Base-by-base conservation (phyloP, 2,888 invertebrate genomes). In the Drosophila falleni region DNA sequence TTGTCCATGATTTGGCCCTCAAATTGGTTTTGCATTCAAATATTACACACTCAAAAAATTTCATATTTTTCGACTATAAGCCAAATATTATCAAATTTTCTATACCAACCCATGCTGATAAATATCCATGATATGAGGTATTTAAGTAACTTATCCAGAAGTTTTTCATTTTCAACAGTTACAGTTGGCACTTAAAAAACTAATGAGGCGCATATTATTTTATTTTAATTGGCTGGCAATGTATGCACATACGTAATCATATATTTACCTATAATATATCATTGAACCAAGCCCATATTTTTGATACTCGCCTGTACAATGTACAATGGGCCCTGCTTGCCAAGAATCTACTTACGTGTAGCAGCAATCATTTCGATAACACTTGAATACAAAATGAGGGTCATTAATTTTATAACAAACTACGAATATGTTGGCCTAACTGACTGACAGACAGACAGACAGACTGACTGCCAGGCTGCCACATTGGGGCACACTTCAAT, bases 361-460 rank as follows among this genome's bases (percentile, higher is more conserved):
- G 60, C 77, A 66, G 78, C 89, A 87, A 87, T 86, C 86, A 84
- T 77, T 87, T 89, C 86, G 87, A 87, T 87, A 85, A 88, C 88
- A 89, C 89, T 87, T 89, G 87, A 87, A 87, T 87, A 87, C 89
- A 85, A 80, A 87, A 89, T 89, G 84, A 87, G 87, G 89, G 88
- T 87, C 89, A 87, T 87, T 87, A 87, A 87, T 87, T 87, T 85
- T 89, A 87, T 83, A 89, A 80, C 87, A 84, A 87, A 85, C 84
- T 79, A 73, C 77, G 80, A 19, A 0, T 26, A 29, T 29, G 29
- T 68, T 79, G 71, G 78, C 68, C 71, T 39, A 50, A 46, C 29
- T 51, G 35, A 23, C 19, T 35, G 15, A 29, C 29, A 0, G n/a
- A 3, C 16, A 2, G n/a, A 3, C 16, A 2, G 41, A 10, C 19